Percentiles rank a stretch among this genome's conserved stretches.
Conservation (phyloP, 2,797 vertebrate species). For the Pangasius sanitwongsei region DNA sequence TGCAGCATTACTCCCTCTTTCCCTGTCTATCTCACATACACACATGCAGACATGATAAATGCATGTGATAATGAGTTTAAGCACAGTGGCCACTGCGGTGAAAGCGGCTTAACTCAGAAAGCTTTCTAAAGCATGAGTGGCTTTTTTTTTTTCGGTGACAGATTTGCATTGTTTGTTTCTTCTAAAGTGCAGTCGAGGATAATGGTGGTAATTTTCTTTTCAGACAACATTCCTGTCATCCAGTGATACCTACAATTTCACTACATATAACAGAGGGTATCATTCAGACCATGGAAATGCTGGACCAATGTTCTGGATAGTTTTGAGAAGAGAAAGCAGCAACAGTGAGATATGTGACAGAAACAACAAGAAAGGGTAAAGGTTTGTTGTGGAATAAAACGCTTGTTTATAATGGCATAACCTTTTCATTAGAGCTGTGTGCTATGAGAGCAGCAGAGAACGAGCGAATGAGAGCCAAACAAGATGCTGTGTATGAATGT, state of each 20-base stretch:
- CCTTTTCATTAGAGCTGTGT: background rate
- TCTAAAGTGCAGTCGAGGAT: slow-evolving; percentile 33
- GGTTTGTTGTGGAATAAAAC: background rate
- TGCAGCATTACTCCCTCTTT: background rate
- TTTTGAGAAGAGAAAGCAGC: background rate
- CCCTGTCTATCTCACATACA: background rate
- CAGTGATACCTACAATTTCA: slow-evolving; percentile 46
- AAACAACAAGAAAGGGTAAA: background rate
- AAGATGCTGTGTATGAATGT: background rate
- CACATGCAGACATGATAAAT: background rate
- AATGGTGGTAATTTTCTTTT: slow-evolving; percentile 50
- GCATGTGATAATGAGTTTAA: slow-evolving; percentile 16
- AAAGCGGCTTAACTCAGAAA: slow-evolving; percentile 2
- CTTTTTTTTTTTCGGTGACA: background rate
- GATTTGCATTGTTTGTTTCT: slow-evolving; percentile 11
- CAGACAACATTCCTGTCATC: slow-evolving; percentile 33
- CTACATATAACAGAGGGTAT: slow-evolving; percentile 25
- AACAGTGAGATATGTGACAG: background rate
- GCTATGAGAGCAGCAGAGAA: background rate
- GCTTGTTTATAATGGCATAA: background rate
- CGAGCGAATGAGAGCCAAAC: background rate
- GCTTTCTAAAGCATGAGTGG: background rate
- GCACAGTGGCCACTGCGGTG: background rate
- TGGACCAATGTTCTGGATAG: background rate
- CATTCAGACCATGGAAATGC: slow-evolving; percentile 12